Evolutionary conservation across 2,888 invertebrate genomes (phyloP), one percentile per base, ranked within the genome.

Genomic region (Latrodectus elegans): DNA sequence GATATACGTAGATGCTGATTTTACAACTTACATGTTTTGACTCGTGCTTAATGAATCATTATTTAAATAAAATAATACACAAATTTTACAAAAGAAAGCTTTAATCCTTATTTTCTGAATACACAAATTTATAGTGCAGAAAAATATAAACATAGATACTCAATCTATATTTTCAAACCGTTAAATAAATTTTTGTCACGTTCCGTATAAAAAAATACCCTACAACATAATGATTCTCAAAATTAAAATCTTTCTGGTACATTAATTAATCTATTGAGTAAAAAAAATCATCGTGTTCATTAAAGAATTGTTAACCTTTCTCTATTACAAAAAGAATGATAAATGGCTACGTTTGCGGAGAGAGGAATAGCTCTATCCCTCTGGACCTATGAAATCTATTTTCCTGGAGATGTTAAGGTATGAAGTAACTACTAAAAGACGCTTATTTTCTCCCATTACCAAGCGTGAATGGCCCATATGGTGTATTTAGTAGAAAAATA

Each of bases 291-390:
- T 60, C 60, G 12, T 60, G 14, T 60, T 60, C 60, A 60, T 60
- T 60, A 60, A 60, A 60, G n/a, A n/a, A 60, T 60, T 60, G 60
- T 60, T 60, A 60, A n/a, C 60, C 60, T 60, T 60, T 60, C 60
- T 60, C 60, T 60, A 60, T 60, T 60, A 60, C 60, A 60, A 60
- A 60, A 60, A 60, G 60, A 60, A 60, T 60, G 60, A 60, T 60
- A 60, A 60, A 60, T 60, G 60, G 60, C 60, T 60, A n/a, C 60
- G 60, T 10, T n/a, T 60, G n/a, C 60, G 60, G 60, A 60, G 60
- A 38, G 38, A 60, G 60, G 12, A 60, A 60, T 60, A n/a, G 60
- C 60, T 60, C 60, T n/a, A 4, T 60, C 60, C 60, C 60, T 60
- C n/a, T 60, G 60, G 60, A 60, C 60, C 60, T 15, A 60, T 60